These are phyloP conservation scores for Sisyra nigra DNA, from an alignment of 2,888 invertebrate species.

Conservation along the genomic window DNA sequence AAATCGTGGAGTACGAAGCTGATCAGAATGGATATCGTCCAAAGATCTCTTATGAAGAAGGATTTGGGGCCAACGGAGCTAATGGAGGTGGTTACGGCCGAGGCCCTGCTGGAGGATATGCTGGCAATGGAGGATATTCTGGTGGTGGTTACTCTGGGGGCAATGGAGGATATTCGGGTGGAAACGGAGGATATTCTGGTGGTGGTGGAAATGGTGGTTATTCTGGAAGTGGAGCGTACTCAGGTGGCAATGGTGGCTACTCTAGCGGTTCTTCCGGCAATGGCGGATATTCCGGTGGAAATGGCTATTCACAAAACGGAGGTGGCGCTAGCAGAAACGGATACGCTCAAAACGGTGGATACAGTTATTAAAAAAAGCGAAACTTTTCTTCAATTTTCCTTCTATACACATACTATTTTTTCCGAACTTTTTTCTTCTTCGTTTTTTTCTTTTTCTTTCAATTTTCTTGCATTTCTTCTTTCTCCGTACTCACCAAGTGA, in stretches of 20 bases:
- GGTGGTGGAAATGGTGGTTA: conserved; percentile 2
- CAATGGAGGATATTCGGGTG: not conserved
- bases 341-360: conserved; percentile 21
- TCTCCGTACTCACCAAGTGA: no score
- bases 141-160: conserved; percentile 20
- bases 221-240: conserved; percentile 14
- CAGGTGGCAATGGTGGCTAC: conserved; percentile 23
- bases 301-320: conserved; percentile 18
- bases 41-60: conserved; percentile 41
- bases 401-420: conserved; percentile 1
- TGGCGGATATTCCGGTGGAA: not conserved
- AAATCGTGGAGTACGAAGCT: conserved; percentile 48
- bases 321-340: conserved; percentile 24
- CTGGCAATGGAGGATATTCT: conserved; percentile 4
- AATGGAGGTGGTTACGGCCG: conserved; percentile 13
- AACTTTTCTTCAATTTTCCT: not conserved
- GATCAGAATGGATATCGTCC: conserved; percentile 48
- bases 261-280: conserved; percentile 20
- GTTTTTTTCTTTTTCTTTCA: no score
- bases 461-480: no score
- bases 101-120: conserved; percentile 10
- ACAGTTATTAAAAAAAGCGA: conserved; percentile 19
- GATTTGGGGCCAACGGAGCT: conserved; percentile 14
- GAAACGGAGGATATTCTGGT: not conserved
- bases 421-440: not conserved